Base-by-base conservation (phyloP, 2,888 invertebrate species). In the Sesia apiformis region DNA sequence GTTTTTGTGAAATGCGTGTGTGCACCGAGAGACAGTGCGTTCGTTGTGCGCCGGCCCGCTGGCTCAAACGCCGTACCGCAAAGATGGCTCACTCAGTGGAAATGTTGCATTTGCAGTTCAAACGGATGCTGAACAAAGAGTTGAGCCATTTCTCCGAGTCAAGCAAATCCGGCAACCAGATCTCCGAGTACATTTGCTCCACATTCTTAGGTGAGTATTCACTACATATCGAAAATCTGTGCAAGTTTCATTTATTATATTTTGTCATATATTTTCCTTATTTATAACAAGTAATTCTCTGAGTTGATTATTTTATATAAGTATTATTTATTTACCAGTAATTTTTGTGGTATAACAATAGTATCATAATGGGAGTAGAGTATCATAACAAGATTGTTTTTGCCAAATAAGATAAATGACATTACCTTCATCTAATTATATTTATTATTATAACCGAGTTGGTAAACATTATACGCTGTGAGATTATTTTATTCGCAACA, bases 61-160 rank as follows among this genome's bases (percentile, higher is more conserved):
- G 89, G 88, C 55, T 87, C 54, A 75, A 79, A 59, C 78, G 73
- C 59, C 80, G 81, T 53, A 78, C 80, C 43, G 69, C 76, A 38
- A 82, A 65, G 62, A 84, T 89, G 81, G 82, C 86, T 55, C 76
- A 83, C 64, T 86, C 84, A 79, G 78, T 88, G 66, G 84, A 86
- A 68, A 68, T 85, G 64, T 86, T 88, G 75, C 86, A 81, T 67
- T 81, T 84, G 68, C 94, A 99, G 98, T 99, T 99, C 93, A 99
- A 99, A 90, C 94, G 98, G 83, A 98, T 99, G 98, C 94, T 99
- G 87, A 99, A 99, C 92, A 97, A 98, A 91, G 99, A 99, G 90
- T 92, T 99, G 76, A 97, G 97, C 78, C 99, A 99, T 89, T 99
- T 99, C 91, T 98, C 98, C 63, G 99, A 99, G 89, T 98, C 98